Conservation (phyloP, 2,797 vertebrate genomes). For the Syngnathus acus region DNA sequence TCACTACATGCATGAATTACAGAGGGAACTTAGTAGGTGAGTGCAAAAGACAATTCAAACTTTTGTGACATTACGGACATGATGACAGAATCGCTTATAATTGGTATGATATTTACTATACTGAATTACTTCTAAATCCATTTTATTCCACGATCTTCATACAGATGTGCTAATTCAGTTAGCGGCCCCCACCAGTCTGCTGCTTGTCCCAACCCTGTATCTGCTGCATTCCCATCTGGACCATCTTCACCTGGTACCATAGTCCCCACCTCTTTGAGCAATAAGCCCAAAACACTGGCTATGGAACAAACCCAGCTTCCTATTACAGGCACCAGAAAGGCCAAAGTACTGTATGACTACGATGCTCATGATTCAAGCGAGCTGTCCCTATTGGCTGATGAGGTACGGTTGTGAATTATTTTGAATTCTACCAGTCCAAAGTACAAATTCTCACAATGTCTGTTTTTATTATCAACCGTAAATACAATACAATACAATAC, state of each 20-base stretch:
- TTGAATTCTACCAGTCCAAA: too few species aligned
- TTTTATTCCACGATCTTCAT: background rate
- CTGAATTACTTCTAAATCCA: background rate
- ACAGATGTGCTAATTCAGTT: slow-evolving; percentile 61
- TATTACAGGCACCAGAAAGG: slow-evolving; percentile 83
- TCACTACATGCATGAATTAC: slow-evolving; percentile 89
- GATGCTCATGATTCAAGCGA: slow-evolving; percentile 86
- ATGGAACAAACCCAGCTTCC: slow-evolving; percentile 78
- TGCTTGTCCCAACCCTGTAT: slow-evolving; percentile 59
- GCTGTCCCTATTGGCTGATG: slow-evolving; percentile 87
- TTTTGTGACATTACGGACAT: background rate
- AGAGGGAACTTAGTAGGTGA: slow-evolving; percentile 89
- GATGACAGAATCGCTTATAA: background rate
- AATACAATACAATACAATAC: too few species aligned
- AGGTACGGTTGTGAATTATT: slow-evolving; percentile 64
- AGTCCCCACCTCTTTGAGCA: slow-evolving; percentile 31
- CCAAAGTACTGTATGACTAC: slow-evolving; percentile 92
- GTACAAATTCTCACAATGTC: too few species aligned
- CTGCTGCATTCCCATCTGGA: slow-evolving; percentile 68
- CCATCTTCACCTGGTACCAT: slow-evolving; percentile 49
- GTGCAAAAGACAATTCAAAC: slow-evolving; percentile 9
- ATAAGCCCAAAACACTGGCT: slow-evolving; percentile 61
- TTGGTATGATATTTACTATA: background rate
- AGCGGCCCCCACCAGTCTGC: slow-evolving; percentile 58
- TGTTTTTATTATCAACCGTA: too few species aligned